Percentiles rank a stretch among this genome's conserved stretches.
Conservation (phyloP, 2,797 vertebrate species). For the Sphenopsis melanotis region DNA sequence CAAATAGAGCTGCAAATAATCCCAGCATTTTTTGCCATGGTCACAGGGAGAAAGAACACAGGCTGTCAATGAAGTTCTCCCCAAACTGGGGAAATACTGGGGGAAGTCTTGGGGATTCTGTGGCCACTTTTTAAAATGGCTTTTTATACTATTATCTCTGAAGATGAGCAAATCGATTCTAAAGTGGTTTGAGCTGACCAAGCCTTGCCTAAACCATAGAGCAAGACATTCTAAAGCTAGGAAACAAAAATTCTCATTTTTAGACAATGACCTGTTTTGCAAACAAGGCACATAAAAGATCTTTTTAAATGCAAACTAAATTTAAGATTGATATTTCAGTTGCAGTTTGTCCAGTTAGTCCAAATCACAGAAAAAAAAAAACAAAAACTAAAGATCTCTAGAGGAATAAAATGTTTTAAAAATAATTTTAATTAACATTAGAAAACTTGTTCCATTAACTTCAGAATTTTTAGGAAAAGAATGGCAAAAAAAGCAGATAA, state of each 20-base stretch:
- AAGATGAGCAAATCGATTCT: not conserved
- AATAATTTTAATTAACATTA: not conserved
- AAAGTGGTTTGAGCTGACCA: not conserved
- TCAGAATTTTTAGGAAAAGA: not conserved
- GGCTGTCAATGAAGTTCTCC: not conserved
- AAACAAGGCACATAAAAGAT: not conserved
- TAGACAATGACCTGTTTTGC: not conserved
- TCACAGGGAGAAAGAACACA: not conserved
- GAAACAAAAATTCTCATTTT: not conserved
- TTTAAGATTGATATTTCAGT: not conserved
- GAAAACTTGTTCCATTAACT: not conserved
- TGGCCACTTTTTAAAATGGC: not conserved
- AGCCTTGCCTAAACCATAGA: not conserved
- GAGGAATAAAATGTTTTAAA: not conserved
- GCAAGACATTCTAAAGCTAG: not conserved
- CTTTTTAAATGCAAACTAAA: not conserved
- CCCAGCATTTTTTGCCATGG: not conserved
- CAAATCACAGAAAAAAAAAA: not conserved
- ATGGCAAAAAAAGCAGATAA: not conserved
- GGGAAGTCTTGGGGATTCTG: not conserved
- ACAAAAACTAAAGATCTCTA: not conserved
- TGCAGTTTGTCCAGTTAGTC: not conserved
- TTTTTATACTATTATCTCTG: not conserved
- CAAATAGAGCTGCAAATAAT: conserved; percentile 58
- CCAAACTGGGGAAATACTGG: not conserved